Conservation (phyloP, 2,797 vertebrate genomes). For the Hydrophis major region DNA sequence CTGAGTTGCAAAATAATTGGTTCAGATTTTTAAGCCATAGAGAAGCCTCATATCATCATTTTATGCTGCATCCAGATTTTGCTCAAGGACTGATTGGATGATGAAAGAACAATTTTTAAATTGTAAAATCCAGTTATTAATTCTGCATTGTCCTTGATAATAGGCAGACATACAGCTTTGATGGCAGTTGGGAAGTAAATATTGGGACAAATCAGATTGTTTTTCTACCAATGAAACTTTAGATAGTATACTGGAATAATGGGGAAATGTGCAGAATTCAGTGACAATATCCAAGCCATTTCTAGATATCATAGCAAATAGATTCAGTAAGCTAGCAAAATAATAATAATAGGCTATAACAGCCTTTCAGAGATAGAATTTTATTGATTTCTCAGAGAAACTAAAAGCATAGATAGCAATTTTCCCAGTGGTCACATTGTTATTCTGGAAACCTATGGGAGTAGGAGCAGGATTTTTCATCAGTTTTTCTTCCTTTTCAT, state of each 20-base stretch:
- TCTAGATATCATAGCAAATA: background rate
- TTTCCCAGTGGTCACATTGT: background rate
- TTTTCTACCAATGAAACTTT: background rate
- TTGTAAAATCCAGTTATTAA: background rate
- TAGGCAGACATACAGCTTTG: background rate
- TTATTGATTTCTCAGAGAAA: background rate
- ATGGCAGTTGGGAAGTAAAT: background rate
- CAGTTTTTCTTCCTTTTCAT: background rate
- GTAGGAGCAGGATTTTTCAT: background rate
- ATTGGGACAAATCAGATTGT: background rate
- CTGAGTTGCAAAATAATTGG: background rate
- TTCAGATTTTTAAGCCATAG: background rate
- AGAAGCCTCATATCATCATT: background rate
- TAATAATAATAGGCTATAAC: background rate
- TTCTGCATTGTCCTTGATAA: background rate
- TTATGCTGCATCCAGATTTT: background rate
- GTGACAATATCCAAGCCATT: background rate
- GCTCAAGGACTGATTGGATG: background rate
- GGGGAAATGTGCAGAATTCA: background rate
- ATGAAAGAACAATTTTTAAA: background rate
- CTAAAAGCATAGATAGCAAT: background rate
- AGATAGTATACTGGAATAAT: background rate
- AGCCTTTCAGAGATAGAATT: accelerated
- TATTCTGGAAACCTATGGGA: background rate
- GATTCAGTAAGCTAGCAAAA: background rate